These are phyloP conservation scores for Drosophila dives DNA, from an alignment of 2,888 invertebrate species.

Conservation along the genomic window DNA sequence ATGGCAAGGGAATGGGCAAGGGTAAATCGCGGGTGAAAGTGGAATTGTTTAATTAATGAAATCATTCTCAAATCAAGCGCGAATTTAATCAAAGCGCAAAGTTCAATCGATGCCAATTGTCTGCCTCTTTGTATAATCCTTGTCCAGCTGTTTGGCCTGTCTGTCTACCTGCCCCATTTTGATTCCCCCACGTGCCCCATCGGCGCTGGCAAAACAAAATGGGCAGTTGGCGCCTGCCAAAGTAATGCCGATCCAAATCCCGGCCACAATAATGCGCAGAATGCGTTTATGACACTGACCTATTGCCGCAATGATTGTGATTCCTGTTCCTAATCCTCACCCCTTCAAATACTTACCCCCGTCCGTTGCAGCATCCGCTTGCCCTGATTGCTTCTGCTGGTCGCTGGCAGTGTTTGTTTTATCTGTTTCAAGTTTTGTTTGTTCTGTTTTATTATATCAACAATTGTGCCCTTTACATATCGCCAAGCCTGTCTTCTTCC, in stretches of 20 bases:
- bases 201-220: constrained; percentile 17
- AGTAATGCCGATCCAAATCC: constrained; percentile 29
- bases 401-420: background rate
- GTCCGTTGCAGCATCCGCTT: background rate
- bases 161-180: constrained; percentile 17
- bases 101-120: constrained; percentile 19
- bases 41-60: constrained; percentile 52
- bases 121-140: background rate
- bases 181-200: background rate
- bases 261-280: constrained; percentile 35
- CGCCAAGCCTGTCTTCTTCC: no score
- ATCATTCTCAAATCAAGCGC: constrained; percentile 59
- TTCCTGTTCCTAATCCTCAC: constrained; percentile 29
- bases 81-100: constrained; percentile 44
- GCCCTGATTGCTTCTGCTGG: background rate
- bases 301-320: constrained; percentile 42
- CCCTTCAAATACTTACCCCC: background rate
- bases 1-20: background rate
- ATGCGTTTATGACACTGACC: constrained; percentile 26
- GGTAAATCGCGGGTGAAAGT: constrained; percentile 1
- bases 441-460: background rate
- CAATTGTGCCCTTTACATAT: background rate
- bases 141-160: background rate
- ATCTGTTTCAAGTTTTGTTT: background rate
- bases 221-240: constrained; percentile 36